These are phyloP conservation scores for Heliangelus exortis DNA, from an alignment of 2,797 vertebrate species.

Conservation along the genomic window DNA sequence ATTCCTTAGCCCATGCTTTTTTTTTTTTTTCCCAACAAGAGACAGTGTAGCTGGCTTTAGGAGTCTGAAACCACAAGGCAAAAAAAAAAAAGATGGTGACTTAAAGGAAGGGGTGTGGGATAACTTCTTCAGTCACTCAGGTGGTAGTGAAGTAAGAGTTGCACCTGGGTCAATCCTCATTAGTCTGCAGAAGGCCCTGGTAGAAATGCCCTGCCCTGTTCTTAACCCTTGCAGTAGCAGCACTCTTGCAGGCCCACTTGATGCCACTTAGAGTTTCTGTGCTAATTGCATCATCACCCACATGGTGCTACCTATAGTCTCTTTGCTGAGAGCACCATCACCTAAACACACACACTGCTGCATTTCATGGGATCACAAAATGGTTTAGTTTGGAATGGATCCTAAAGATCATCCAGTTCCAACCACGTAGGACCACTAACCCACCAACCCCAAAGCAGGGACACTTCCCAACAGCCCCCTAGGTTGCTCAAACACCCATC, in stretches of 20 bases:
- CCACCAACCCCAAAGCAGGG: no score
- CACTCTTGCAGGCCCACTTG: neutral
- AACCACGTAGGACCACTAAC: no score
- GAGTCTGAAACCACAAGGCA: neutral
- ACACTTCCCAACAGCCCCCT: no score
- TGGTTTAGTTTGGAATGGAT: no score
- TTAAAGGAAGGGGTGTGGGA: neutral
- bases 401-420: no score
- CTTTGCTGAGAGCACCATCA: neutral
- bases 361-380: no score
- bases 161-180: neutral
- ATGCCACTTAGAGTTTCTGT: neutral
- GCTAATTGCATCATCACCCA: neutral
- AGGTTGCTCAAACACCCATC: no score
- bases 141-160: neutral
- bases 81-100: fast-evolving
- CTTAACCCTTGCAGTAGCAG: neutral
- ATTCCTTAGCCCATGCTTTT: neutral
- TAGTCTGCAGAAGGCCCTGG: neutral
- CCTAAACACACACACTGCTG: fast-evolving
- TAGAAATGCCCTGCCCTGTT: neutral
- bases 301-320: neutral
- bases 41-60: neutral
- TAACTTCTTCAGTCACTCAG: neutral
- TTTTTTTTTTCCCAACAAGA: neutral